These are phyloP conservation scores for Aplysina aerophoba DNA, from an alignment of 37 sponge, comb jelly and placozoan species.

Conservation along the genomic window DNA sequence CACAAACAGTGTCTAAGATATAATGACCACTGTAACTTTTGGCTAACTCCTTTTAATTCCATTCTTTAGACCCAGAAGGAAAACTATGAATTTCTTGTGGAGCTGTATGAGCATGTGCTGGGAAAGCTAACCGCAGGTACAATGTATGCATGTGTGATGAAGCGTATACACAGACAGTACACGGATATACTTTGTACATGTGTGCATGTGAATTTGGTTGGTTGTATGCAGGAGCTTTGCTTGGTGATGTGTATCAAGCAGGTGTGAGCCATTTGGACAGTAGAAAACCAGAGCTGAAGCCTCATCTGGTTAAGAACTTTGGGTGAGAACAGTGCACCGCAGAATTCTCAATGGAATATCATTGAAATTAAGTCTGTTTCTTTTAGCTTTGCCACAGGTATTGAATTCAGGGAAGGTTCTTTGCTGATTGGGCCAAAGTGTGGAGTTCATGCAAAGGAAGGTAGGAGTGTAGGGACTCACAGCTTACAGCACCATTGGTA, in stretches of 20 bases:
- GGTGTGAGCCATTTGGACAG: constrained; percentile 54
- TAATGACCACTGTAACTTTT: no score
- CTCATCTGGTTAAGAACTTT: constrained; percentile 68
- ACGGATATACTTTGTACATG: not conserved
- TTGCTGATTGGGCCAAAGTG: constrained; percentile 84
- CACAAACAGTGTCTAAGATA: no score
- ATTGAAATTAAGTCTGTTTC: not conserved
- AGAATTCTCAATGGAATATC: not conserved
- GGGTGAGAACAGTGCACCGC: constrained; percentile 52
- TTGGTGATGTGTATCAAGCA: constrained; percentile 78
- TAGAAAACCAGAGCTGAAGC: constrained; percentile 69
- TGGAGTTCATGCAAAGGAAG: constrained; percentile 43
- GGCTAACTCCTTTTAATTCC: no score
- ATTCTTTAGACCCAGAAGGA: constrained; percentile 79
- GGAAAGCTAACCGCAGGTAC: constrained; percentile 61
- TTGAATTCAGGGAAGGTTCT: constrained; percentile 90
- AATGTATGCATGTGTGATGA: no score
- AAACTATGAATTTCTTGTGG: constrained; percentile 80
- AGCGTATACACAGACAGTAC: no score
- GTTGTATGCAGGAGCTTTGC: constrained; percentile 41
- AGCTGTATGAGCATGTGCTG: constrained; percentile 73
- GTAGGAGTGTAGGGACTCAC: no score
- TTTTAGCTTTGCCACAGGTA: constrained; percentile 85
- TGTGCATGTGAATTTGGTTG: no score
- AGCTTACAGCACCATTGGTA: no score